These are phyloP conservation scores for Megathymus violae DNA, from an alignment of 1,140 invertebrate species.

Conservation along the genomic window DNA sequence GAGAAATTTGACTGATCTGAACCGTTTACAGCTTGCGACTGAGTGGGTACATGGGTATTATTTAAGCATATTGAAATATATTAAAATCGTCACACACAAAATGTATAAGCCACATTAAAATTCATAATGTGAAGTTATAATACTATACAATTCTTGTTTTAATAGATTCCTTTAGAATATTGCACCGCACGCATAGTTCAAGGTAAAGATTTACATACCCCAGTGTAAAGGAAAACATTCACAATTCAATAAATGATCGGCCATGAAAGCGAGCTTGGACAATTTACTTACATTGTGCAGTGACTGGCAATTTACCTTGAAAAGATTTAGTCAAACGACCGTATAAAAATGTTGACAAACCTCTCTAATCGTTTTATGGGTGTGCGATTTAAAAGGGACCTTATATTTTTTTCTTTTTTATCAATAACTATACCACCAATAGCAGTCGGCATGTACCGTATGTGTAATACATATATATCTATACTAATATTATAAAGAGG, in stretches of 20 bases:
- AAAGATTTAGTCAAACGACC: conserved; percentile 1
- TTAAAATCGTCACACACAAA: too few relatives aligned
- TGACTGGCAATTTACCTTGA: conserved; percentile 1
- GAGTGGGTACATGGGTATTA: too few relatives aligned
- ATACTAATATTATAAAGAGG: too few relatives aligned
- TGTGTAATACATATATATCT: too few relatives aligned
- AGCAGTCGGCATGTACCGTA: not conserved
- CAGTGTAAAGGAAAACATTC: conserved; percentile 11
- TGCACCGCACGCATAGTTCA: too few relatives aligned
- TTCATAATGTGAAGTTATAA: too few relatives aligned
- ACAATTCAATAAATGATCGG: conserved; percentile 1
- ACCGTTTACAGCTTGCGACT: too few relatives aligned
- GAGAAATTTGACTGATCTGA: too few relatives aligned
- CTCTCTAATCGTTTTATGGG: conserved; percentile 4
- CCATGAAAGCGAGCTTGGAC: conserved; percentile 3
- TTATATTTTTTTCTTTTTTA: not conserved
- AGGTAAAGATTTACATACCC: not conserved
- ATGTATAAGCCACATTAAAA: too few relatives aligned
- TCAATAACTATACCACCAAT: not conserved
- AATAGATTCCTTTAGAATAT: too few relatives aligned
- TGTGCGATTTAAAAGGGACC: not conserved
- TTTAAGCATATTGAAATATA: too few relatives aligned
- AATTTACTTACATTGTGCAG: conserved; percentile 1
- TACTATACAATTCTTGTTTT: too few relatives aligned
- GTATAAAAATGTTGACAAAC: not conserved